These are phyloP conservation scores for Centropus unirufus DNA, from an alignment of 2,113 vertebrate species.

Conservation along the genomic window DNA sequence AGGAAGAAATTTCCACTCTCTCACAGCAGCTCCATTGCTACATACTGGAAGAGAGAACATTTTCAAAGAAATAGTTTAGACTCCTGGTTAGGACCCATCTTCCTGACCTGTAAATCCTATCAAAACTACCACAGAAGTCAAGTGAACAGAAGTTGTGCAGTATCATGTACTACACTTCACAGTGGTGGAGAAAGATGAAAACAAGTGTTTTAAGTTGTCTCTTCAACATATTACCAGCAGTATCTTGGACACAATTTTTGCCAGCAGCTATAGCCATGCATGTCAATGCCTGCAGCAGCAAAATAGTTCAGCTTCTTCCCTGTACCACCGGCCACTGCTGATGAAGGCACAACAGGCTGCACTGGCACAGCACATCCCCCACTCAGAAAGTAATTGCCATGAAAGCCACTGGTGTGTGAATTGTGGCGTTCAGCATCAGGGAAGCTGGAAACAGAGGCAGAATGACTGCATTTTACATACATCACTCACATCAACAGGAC, in stretches of 20 bases:
- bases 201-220: background rate
- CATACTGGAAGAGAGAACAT: background rate
- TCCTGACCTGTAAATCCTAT: background rate
- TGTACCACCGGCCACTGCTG: accelerated
- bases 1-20: background rate
- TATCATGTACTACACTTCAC: background rate
- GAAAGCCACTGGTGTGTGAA: accelerated
- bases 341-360: background rate
- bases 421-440: background rate
- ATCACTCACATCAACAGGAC: background rate
- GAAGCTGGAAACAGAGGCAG: background rate
- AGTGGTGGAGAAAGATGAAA: background rate
- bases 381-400: accelerated
- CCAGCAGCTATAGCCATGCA: background rate
- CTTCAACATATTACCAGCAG: background rate
- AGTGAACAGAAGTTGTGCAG: background rate
- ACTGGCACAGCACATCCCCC: background rate
- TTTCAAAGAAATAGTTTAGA: background rate
- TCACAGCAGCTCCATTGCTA: background rate
- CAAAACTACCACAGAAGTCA: background rate
- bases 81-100: background rate
- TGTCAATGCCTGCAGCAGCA: background rate
- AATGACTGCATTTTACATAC: no score
- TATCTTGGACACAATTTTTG: background rate
- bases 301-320: background rate